Evolutionary conservation across 64 coral and sea anemone genomes (phyloP), one percentile per base, ranked within the genome.

Genomic region (Actinia equina): DNA sequence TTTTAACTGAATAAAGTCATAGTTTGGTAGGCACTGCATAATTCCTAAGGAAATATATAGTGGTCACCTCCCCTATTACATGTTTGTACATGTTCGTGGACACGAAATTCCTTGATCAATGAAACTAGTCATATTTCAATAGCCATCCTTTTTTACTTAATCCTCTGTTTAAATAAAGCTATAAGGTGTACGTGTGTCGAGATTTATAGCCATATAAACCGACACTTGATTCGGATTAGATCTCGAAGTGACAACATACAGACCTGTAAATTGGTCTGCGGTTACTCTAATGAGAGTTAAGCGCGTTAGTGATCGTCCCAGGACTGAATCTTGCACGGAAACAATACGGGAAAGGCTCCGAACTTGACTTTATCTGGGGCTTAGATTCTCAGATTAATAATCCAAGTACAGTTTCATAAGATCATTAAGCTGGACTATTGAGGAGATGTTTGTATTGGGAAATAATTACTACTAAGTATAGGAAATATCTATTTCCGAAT

Each of bases 201-300:
- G 69, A 74, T 74, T 74, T 41, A 41, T 27, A 74, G 41, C 69
- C 26, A 25, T 74, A n/a, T 74, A 74, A 41, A 74, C 2, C 25
- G 26, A 12, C 69, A 74, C 69, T 74, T 41, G 69, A 74, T 15
- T 37, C 69, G 9, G 69, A n/a, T 41, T 30, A 74, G 69, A 74
- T 42, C 69, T 41, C 69, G 14, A 74, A 37, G 69, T 41, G 69
- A 74, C 26, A 74, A 74, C 69, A 74, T 74, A 74, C 69, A 74
- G 15, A 30, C 69, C 25, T 74, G 69, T 74, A 25, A 74, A 74
- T 74, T 74, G 69, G 69, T 74, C 69, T 74, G 69, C 69, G 69
- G 69, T 74, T 30, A 74, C 8, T 74, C 26, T 74, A 74, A 74
- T 74, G n/a, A 74, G 69, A 0, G 12, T 74, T 30, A 74, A 74